These are phyloP conservation scores for Liopterus haemorrhoidalis DNA, from an alignment of 2,888 invertebrate species.

Conservation along the genomic window DNA sequence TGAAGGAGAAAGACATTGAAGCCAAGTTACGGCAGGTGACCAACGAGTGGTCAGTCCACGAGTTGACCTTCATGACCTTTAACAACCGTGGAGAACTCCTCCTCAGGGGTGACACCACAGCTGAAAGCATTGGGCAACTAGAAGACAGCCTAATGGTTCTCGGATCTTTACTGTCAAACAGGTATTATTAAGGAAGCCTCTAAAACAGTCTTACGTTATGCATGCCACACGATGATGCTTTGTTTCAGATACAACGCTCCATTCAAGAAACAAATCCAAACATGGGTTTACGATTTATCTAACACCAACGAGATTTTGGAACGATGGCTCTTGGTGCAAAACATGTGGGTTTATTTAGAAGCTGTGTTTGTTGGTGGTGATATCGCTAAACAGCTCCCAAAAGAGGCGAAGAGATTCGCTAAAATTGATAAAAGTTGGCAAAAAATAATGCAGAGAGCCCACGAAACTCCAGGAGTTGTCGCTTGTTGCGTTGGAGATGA, in stretches of 20 bases:
- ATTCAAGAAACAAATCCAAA: constrained; percentile 92
- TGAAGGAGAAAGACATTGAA: constrained; percentile 97
- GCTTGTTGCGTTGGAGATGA: constrained; percentile 94
- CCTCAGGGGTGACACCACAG: constrained; percentile 87
- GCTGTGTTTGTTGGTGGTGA: constrained; percentile 98
- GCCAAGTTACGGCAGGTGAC: constrained; percentile 91
- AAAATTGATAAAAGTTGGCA: constrained; percentile 99
- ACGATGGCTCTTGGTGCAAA: constrained; percentile 92
- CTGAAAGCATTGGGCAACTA: constrained; percentile 88
- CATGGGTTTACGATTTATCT: constrained; percentile 89
- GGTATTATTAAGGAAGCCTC: constrained; percentile 46
- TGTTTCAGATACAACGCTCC: constrained; percentile 92
- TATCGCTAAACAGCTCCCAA: constrained; percentile 95
- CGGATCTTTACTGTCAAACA: constrained; percentile 86
- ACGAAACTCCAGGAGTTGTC: constrained; percentile 93
- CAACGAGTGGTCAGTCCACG: constrained; percentile 91
- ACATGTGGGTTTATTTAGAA: constrained; percentile 97
- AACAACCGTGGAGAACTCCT: constrained; percentile 91
- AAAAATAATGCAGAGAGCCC: constrained; percentile 94
- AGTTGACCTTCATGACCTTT: constrained; percentile 89
- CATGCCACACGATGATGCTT: neutral
- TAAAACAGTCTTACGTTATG: neutral
- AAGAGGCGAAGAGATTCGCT: constrained; percentile 88
- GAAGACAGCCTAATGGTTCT: constrained; percentile 97
- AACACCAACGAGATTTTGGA: constrained; percentile 96